Evolutionary conservation across 1,140 invertebrate genomes (phyloP).

Genomic region (Ctenoplectra terminalis): DNA sequence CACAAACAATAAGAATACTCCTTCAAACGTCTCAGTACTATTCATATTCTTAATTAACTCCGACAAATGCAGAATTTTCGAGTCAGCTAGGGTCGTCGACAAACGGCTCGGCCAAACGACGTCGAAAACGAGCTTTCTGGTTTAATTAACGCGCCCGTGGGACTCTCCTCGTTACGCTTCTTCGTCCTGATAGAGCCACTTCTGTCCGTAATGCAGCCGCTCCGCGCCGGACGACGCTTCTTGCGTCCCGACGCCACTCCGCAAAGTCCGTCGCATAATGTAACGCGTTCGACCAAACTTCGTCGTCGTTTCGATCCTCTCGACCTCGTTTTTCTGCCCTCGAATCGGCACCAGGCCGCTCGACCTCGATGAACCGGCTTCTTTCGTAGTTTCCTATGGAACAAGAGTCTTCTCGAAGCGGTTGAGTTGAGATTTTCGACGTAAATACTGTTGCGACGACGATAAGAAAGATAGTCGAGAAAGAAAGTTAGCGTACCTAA

Average conservation of each 20-base stretch:
- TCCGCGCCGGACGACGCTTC: conserved; percentile 1
- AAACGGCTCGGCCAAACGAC: not conserved
- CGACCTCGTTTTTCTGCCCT: conserved; percentile 11
- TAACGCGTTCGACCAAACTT: not conserved
- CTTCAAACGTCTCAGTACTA: too few relatives aligned
- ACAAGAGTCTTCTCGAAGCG: not conserved
- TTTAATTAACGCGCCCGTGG: conserved; percentile 31
- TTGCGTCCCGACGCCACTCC: conserved; percentile 6
- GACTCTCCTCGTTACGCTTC: conserved; percentile 22
- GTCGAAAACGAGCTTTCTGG: conserved; percentile 31
- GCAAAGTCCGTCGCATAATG: conserved; percentile 20
- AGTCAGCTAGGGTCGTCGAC: not conserved
- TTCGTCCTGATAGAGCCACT: conserved; percentile 31
- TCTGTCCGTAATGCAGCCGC: conserved; percentile 11
- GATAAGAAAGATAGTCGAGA: not conserved
- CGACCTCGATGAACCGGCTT: not conserved
- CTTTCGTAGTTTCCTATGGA: not conserved
- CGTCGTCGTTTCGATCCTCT: not conserved
- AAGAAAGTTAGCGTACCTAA: not conserved
- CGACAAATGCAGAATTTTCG: not conserved
- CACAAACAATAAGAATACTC: not conserved
- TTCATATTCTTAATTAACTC: not conserved
- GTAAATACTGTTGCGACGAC: not conserved
- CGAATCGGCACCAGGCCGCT: not conserved
- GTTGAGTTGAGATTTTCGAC: not conserved